phyloP scores from a whole-genome alignment of 2,888 invertebrate species.

The Caenorhabditis panamensis region DNA sequence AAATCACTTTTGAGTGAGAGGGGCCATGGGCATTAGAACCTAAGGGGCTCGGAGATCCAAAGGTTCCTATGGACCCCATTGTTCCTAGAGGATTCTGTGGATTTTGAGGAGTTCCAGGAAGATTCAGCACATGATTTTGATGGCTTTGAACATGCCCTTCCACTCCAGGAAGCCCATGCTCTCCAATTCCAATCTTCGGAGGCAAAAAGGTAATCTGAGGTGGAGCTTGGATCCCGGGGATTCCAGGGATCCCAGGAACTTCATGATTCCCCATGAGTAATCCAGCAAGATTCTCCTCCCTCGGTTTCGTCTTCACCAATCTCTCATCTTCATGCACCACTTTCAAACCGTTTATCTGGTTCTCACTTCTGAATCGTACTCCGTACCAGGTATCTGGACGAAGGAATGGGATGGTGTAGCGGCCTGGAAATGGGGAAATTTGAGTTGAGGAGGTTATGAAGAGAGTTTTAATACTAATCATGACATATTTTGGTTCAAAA shows the following conservation, averaged over 20 bases:
- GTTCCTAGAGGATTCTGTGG: too few species aligned
- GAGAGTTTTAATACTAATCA: too few species aligned
- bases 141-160: too few species aligned
- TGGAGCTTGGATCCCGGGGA: too few species aligned
- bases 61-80: too few species aligned
- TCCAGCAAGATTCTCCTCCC: constrained; percentile 27
- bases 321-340: constrained; percentile 65
- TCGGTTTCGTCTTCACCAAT: constrained; percentile 51
- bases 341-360: constrained; percentile 49
- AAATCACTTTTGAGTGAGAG: too few species aligned
- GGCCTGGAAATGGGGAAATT: constrained; percentile 61
- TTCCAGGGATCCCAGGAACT: too few species aligned
- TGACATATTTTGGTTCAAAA: too few species aligned
- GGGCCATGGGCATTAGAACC: too few species aligned
- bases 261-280: not conserved
- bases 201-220: not conserved
- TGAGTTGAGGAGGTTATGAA: too few species aligned
- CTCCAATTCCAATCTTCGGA: constrained; percentile 31
- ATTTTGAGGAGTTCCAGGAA: not conserved
- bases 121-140: not conserved
- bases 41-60: too few species aligned
- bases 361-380: constrained; percentile 68
- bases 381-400: constrained; percentile 79
- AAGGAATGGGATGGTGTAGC: constrained; percentile 80
- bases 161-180: too few species aligned